phyloP scores from a whole-genome alignment of 2,797 vertebrate genomes.

The Manis pentadactyla region DNA sequence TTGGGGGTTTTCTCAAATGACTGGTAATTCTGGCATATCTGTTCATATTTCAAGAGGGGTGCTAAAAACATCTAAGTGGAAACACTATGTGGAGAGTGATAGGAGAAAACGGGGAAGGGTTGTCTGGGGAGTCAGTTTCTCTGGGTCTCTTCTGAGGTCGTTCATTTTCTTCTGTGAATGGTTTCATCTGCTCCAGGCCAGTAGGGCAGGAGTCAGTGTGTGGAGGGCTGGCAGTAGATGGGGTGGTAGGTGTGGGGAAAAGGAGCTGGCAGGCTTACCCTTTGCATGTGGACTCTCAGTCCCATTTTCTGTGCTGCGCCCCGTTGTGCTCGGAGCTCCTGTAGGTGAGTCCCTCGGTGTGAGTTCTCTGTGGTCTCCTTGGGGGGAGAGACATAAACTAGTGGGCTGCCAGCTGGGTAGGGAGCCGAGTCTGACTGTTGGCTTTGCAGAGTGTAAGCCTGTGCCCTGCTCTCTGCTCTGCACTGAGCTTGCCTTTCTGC shows the following conservation, averaged over 20 bases:
- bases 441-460: background rate
- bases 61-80: background rate
- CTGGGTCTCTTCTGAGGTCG: background rate
- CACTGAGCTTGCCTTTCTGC: background rate
- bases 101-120: background rate
- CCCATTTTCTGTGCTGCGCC: background rate
- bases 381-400: background rate
- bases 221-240: background rate
- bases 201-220: background rate
- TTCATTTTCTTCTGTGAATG: background rate
- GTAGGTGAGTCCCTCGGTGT: background rate
- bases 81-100: too few species aligned
- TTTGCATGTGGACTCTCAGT: background rate
- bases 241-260: background rate
- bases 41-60: background rate
- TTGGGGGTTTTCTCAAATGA: background rate
- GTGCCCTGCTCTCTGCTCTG: background rate
- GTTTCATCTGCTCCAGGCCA: background rate
- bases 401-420: background rate
- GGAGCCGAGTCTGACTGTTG: background rate
- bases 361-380: background rate
- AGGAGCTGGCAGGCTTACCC: background rate
- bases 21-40: background rate
- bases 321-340: background rate
- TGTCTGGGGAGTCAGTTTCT: background rate